phyloP scores from a whole-genome alignment of 1,140 invertebrate species.

The Lysiphlebus fabarum region DNA sequence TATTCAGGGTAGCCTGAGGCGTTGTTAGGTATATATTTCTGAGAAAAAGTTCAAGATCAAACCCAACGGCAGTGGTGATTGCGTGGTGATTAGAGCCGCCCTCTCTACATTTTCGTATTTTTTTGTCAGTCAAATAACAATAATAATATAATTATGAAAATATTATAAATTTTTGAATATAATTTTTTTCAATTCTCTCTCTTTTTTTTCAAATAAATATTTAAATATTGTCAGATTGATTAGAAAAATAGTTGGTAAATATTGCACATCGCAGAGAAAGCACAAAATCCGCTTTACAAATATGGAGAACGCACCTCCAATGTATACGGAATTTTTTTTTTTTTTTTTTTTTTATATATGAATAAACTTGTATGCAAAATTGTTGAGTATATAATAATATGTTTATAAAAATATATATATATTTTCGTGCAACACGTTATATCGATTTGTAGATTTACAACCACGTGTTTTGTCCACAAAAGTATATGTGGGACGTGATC shows the following conservation, averaged over 20 bases:
- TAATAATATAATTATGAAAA: conserved; percentile 1
- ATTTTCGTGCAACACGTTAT: no score
- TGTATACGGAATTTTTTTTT: no score
- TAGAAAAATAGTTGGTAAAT: not conserved
- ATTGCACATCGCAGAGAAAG: conserved; percentile 4
- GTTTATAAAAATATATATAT: no score
- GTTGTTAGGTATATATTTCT: conserved; percentile 39
- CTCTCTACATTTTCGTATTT: conserved; percentile 37
- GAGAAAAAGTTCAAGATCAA: conserved; percentile 40
- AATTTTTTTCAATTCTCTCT: not conserved
- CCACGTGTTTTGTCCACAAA: conserved; percentile 30
- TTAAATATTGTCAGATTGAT: not conserved
- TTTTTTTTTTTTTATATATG: no score
- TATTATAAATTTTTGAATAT: not conserved
- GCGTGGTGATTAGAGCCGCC: conserved; percentile 51
- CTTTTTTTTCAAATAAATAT: not conserved
- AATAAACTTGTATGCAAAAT: no score
- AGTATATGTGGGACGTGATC: conserved; percentile 45
- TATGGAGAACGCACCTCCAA: not conserved
- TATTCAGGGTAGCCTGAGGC: conserved; percentile 35
- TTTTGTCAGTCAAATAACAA: not conserved
- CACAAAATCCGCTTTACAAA: conserved; percentile 8
- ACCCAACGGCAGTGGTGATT: conserved; percentile 48
- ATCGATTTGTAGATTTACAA: not conserved
- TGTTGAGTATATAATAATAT: no score